These are phyloP conservation scores for Bufo gargarizans DNA, from an alignment of 2,113 vertebrate genomes.

Conservation along the genomic window DNA sequence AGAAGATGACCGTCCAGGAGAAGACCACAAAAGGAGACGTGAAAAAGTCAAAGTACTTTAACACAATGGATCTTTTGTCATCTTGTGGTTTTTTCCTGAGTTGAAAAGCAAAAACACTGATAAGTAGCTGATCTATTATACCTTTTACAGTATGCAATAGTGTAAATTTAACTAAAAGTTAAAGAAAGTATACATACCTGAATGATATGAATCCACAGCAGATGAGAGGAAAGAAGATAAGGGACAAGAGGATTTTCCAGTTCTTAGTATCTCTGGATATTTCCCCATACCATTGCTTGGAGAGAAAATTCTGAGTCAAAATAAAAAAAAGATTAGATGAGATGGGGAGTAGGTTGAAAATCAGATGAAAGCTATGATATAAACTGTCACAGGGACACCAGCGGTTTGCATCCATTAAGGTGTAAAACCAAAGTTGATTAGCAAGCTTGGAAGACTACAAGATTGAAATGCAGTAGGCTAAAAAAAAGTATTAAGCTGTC, in stretches of 20 bases:
- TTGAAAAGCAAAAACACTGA: not conserved
- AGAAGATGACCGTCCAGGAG: conserved; percentile 92
- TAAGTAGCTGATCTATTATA: not conserved
- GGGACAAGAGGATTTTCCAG: conserved; percentile 90
- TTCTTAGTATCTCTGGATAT: conserved; percentile 90
- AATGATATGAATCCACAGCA: conserved; percentile 88
- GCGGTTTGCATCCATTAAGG: not conserved
- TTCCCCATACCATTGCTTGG: conserved; percentile 91
- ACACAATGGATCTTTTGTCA: conserved; percentile 65
- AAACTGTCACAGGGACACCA: not conserved
- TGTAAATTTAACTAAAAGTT: not conserved
- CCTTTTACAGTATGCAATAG: too few relatives aligned
- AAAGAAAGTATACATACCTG: conserved; percentile 73
- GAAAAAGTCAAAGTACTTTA: conserved; percentile 79
- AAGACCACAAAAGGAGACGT: conserved; percentile 91
- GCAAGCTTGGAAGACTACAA: too few relatives aligned
- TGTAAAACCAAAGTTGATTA: too few relatives aligned
- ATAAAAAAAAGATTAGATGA: conserved; percentile 8
- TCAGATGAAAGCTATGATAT: not conserved
- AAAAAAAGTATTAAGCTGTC: too few relatives aligned
- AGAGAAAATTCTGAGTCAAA: conserved; percentile 76
- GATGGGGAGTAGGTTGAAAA: not conserved
- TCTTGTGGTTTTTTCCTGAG: conserved; percentile 76
- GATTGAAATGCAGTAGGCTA: too few relatives aligned
- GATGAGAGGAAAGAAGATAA: conserved; percentile 88